Percentiles rank a stretch among this genome's conserved stretches.
Evolutionary conservation across 1,140 invertebrate genomes (phyloP).

Genomic region (Leptinotarsa undecemlineata): DNA sequence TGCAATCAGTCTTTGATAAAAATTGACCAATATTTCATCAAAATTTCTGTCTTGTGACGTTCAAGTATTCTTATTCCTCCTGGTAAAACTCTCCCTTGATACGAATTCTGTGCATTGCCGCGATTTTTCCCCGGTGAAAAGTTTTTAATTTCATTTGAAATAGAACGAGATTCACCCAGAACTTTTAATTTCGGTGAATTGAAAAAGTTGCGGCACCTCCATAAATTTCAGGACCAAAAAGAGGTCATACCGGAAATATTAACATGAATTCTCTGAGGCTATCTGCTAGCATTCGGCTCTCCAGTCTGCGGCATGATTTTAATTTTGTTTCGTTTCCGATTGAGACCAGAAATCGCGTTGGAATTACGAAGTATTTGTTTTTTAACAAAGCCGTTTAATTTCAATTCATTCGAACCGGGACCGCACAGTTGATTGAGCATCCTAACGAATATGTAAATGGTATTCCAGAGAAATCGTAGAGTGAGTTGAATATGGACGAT

Average conservation of each 20-base stretch:
- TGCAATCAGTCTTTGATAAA: too few species aligned
- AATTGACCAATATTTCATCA: too few species aligned
- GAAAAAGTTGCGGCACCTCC: conserved; percentile 16
- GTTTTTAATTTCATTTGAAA: conserved; percentile 23
- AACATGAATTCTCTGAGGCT: conserved; percentile 2
- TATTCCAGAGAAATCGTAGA: too few species aligned
- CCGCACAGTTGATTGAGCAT: too few species aligned
- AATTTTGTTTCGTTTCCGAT: not conserved
- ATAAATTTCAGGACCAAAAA: not conserved
- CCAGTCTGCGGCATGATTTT: not conserved
- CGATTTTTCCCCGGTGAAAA: not conserved
- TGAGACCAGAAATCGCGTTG: not conserved
- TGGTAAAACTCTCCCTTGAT: too few species aligned
- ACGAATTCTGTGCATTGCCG: too few species aligned
- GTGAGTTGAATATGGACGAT: too few species aligned
- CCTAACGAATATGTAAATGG: too few species aligned
- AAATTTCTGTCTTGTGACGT: too few species aligned
- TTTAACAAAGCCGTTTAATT: not conserved
- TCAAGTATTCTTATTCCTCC: too few species aligned
- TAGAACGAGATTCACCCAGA: not conserved
- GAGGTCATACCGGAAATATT: conserved; percentile 7
- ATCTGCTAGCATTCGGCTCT: not conserved
- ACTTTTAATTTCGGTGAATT: conserved; percentile 23
- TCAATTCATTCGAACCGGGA: not conserved
- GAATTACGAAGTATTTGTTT: not conserved